Base-by-base conservation (phyloP, 1,140 invertebrate species). In the Neotoxoptera formosana region DNA sequence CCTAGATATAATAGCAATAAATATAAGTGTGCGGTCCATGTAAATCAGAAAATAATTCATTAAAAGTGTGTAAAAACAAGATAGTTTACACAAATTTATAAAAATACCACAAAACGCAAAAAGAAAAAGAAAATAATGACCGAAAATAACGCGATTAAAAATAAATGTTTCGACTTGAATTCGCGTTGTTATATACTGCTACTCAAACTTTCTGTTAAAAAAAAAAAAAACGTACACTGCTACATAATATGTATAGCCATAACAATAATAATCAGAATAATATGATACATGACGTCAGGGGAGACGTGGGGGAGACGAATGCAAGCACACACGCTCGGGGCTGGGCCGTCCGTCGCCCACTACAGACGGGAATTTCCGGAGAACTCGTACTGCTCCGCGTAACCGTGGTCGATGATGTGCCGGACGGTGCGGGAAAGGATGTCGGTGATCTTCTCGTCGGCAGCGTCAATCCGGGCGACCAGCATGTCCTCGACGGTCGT, bases 341-440 rank as follows among this genome's bases (percentile, higher is more conserved):
- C 21, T 53, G 20, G 51, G 51, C 0, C 14, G 6, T 76, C 17
- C 14, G 30, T n/a, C 30, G 41, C 41, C 41, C 4, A 41, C 60
- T 76, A 76, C n/a, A 76, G 30, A n/a, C 60, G 87, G 21, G 48
- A 53, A 56, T 89, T 56, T 8, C 23, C 25, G 4, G 87, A 45
- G 56, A 45, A 86, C 23, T 93, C 91, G 48, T 92, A 92, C 20
- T 92, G 25, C 7, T 93, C 91, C 21, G 91, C 76, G 48, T 93
- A 93, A 6, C 91, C 91, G 81, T 56, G 91, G 25, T 84, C 91
- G 81, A 93, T 93, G 81, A 93, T 93, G n/a, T 93, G 91, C 7
- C 76, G 76, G 23, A 93, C 91, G 9, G 91, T 93, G 0, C 34
- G 48, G 34, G 91, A 86, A 51, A 93, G 47, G 47, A 93, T 84